These are phyloP conservation scores for Epistrophe grossulariae DNA, from an alignment of 2,888 invertebrate species.

Conservation along the genomic window DNA sequence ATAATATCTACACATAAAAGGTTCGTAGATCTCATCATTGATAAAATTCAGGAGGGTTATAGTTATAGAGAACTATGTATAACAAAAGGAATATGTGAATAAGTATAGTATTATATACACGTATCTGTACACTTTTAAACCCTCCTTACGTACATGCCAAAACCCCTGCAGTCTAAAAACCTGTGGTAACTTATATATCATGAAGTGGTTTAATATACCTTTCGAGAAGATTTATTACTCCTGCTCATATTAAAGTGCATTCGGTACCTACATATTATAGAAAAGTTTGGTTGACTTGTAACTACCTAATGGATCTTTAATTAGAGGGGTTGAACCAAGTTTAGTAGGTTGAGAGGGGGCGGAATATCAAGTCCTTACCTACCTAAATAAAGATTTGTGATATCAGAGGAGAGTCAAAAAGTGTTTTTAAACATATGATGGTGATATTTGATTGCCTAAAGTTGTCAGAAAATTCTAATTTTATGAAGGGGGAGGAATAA, in stretches of 20 bases:
- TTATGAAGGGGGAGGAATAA: no score
- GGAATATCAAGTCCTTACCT: conserved; percentile 5
- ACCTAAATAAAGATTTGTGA: conserved; percentile 36
- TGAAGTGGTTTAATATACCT: conserved; percentile 74
- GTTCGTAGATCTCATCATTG: conserved; percentile 65
- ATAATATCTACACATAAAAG: conserved; percentile 35
- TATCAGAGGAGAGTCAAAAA: conserved; percentile 6
- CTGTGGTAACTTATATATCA: conserved; percentile 69
- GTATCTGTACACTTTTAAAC: neutral
- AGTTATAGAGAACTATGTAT: neutral
- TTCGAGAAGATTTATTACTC: conserved; percentile 68
- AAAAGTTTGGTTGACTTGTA: conserved; percentile 42
- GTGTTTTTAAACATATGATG: conserved; percentile 39
- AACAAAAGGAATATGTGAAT: conserved; percentile 23
- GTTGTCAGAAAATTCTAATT: neutral
- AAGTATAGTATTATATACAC: conserved; percentile 30
- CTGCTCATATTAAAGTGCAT: conserved; percentile 18
- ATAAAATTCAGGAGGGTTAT: conserved; percentile 42
- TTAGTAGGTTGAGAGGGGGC: neutral
- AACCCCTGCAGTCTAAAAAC: conserved; percentile 35
- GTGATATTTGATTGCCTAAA: conserved; percentile 3
- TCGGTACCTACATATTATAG: neutral
- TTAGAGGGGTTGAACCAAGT: conserved; percentile 53
- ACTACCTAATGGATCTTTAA: conserved; percentile 75
- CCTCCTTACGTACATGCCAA: neutral